Evolutionary conservation across 2,888 invertebrate species (phyloP).

Genomic region (Yponomeuta malinellus): DNA sequence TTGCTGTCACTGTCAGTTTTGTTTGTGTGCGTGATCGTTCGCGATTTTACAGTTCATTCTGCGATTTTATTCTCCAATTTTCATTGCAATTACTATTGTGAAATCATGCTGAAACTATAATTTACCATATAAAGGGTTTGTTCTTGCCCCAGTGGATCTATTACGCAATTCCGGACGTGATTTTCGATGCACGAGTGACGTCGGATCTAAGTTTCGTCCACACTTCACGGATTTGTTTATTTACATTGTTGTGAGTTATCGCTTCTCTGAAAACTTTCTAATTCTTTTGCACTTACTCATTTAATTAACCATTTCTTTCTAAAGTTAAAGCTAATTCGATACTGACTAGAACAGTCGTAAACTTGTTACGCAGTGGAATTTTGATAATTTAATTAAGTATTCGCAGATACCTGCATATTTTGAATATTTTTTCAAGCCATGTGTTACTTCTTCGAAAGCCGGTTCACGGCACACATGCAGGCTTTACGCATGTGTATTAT

Average conservation of each 20-base stretch:
- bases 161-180: background rate
- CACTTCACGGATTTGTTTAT: background rate
- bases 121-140: background rate
- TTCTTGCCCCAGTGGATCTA: background rate
- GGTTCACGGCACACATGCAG: background rate
- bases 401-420: conserved; percentile 1
- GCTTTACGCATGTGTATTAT: background rate
- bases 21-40: background rate
- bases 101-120: background rate
- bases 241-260: background rate
- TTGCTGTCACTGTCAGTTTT: background rate
- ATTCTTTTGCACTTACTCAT: background rate
- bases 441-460: background rate
- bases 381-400: background rate
- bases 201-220: background rate
- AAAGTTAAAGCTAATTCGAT: background rate
- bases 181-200: background rate
- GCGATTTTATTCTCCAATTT: background rate
- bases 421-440: background rate
- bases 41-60: background rate
- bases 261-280: background rate
- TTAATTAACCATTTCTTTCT: background rate
- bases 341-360: background rate
- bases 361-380: background rate
- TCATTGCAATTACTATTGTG: background rate